Evolutionary conservation across 2,113 vertebrate genomes (phyloP).

Genomic region (Caranx ignobilis): DNA sequence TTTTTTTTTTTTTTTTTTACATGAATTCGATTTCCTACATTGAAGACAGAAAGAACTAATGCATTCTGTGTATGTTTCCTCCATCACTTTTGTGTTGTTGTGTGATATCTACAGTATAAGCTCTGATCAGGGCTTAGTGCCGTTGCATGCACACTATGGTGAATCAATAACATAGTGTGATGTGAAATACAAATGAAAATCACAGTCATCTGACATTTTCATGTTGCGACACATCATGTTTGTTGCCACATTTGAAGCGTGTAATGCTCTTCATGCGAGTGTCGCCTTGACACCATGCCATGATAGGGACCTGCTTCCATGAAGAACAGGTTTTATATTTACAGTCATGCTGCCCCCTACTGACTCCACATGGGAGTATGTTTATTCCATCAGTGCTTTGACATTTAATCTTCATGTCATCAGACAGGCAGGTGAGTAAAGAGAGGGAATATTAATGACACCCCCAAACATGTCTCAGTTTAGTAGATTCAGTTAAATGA

Average conservation of each 20-base stretch:
- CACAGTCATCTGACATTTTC: not conserved
- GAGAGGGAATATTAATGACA: not conserved
- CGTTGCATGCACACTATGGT: not conserved
- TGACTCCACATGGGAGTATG: constrained; percentile 32
- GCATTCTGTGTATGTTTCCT: not conserved
- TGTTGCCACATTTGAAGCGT: not conserved
- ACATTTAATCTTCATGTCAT: not conserved
- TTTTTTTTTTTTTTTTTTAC: too few species aligned
- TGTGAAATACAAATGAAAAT: not conserved
- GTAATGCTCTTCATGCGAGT: too few species aligned
- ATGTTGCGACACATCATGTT: not conserved
- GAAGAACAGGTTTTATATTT: constrained; percentile 9
- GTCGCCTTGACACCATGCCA: not conserved
- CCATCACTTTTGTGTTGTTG: not conserved
- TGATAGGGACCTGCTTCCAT: not conserved
- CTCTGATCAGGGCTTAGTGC: not conserved
- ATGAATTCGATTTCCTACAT: not conserved
- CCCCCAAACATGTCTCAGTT: not conserved
- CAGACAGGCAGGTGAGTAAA: not conserved
- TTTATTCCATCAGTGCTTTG: not conserved
- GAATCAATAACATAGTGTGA: not conserved
- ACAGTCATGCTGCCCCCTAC: constrained; percentile 67
- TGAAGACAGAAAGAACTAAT: not conserved
- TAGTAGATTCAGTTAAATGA: not conserved
- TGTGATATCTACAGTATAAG: not conserved